Percentiles rank a stretch among this genome's conserved stretches.
These are phyloP conservation scores for Athalia rosae DNA, from an alignment of 2,888 invertebrate species.

Conservation along the genomic window DNA sequence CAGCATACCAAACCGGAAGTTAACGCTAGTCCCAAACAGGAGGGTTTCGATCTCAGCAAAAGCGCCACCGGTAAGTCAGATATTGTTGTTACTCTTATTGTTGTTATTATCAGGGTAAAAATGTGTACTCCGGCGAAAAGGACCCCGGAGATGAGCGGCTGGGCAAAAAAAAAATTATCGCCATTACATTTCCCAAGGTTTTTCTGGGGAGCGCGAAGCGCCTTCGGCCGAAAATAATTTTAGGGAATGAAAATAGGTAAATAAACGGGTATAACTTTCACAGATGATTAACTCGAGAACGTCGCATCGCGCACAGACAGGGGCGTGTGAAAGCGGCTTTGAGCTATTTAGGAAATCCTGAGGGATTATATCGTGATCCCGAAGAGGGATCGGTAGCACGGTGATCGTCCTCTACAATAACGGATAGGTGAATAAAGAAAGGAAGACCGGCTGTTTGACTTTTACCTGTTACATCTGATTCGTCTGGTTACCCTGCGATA, in stretches of 20 bases:
- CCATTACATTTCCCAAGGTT: too few relatives aligned
- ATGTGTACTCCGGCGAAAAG: too few relatives aligned
- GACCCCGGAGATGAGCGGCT: too few relatives aligned
- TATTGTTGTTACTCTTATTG: background rate
- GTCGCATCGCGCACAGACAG: constrained; percentile 27
- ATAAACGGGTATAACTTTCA: constrained; percentile 26
- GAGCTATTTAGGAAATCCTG: constrained; percentile 50
- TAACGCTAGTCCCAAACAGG: constrained; percentile 77
- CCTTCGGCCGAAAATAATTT: background rate
- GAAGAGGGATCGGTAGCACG: constrained; percentile 58
- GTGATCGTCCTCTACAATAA: constrained; percentile 60
- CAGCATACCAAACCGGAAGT: constrained; percentile 70
- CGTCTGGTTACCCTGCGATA: background rate
- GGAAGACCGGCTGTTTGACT: constrained; percentile 43
- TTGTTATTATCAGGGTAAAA: too few relatives aligned
- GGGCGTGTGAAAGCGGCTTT: constrained; percentile 54
- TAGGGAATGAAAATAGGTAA: constrained; percentile 24
- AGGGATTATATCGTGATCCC: constrained; percentile 53
- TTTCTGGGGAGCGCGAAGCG: background rate
- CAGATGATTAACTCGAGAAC: constrained; percentile 41
- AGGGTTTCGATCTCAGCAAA: constrained; percentile 79
- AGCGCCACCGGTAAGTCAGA: constrained; percentile 78
- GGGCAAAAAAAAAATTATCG: too few relatives aligned
- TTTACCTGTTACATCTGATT: constrained; percentile 29
- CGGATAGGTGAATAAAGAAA: background rate